These are phyloP conservation scores for Sinocyclocheilus anophthalmus DNA, from an alignment of 2,113 vertebrate species.

Conservation along the genomic window DNA sequence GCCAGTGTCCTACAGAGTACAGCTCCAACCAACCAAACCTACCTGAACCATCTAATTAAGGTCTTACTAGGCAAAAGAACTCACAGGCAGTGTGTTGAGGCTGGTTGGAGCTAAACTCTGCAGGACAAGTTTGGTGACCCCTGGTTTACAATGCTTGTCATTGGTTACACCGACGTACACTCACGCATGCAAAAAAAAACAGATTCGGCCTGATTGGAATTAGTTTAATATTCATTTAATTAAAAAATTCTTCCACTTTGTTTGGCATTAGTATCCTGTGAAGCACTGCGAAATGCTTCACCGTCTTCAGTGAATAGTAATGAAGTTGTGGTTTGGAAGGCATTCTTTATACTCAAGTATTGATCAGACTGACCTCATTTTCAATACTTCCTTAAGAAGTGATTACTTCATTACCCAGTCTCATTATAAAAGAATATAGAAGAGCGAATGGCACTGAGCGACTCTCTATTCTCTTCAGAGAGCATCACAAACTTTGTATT, in stretches of 20 bases:
- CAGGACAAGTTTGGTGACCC: too few species aligned
- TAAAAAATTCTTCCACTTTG: neutral
- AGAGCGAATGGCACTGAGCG: neutral
- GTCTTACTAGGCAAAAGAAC: too few species aligned
- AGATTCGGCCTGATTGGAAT: neutral
- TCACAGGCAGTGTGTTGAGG: too few species aligned
- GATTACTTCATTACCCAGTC: slow-evolving; percentile 28
- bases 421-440: slow-evolving; percentile 14
- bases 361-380: slow-evolving; percentile 37
- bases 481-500: neutral
- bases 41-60: too few species aligned
- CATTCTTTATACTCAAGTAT: slow-evolving; percentile 63
- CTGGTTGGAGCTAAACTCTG: too few species aligned
- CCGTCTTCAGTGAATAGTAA: slow-evolving; percentile 41
- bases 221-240: neutral
- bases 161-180: neutral
- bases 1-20: too few species aligned
- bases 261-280: slow-evolving; percentile 1
- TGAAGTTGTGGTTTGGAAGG: slow-evolving; percentile 63
- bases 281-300: neutral
- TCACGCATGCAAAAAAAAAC: neutral
- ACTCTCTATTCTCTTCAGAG: neutral
- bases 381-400: slow-evolving; percentile 33
- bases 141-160: neutral
- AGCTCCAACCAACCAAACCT: too few species aligned